Base-by-base conservation (phyloP, 2,888 invertebrate species). In the Philopedon plagiatum region DNA sequence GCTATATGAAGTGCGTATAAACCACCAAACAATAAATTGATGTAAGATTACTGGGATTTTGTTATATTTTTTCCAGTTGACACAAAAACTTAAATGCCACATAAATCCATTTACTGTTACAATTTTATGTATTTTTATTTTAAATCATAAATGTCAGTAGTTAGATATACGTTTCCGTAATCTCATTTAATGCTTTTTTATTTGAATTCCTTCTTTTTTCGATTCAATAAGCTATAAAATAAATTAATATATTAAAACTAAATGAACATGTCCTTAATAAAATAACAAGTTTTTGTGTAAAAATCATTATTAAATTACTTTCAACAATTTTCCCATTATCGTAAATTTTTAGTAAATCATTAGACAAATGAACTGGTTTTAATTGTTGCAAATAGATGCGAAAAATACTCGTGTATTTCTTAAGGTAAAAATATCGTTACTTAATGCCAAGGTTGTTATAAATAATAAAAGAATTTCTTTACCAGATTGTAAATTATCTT, bases 391-490 rank as follows among this genome's bases (percentile, higher is more conserved):
- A 39, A 23, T 39, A 5, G 13, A 58, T n/a, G 61, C 46, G 18
- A 37, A 63, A 62, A 63, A 63, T 51, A 26, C 15, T 51, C 51
- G 49, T 49, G 37, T 63, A 63, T 62, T 63, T 61, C 41, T 41
- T 51, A 5, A 26, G 3, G 3, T 49, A 49, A 49, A 49, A 23
- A 23, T 23, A 5, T 23, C n/a, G 0, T 26, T 13, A 51, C 23
- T 51, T 63, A 63, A 63, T 63, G 63, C 34, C 51, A 63, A 63
- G 63, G 63, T 37, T 49, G 26, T 49, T 34, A 37, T 63, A 49
- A 32, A 51, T 51, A 63, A 63, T 23, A 32, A 8, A 63, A 13
- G 51, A 62, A 62, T 62, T 46, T 62, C 46, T 49, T 23, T 37
- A 34, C 21, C 18, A 51, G 15, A 37, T 63, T 29, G 9, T 23